Evolutionary conservation across 2,113 vertebrate species (phyloP).

Genomic region (Apistogramma diplotaenia): DNA sequence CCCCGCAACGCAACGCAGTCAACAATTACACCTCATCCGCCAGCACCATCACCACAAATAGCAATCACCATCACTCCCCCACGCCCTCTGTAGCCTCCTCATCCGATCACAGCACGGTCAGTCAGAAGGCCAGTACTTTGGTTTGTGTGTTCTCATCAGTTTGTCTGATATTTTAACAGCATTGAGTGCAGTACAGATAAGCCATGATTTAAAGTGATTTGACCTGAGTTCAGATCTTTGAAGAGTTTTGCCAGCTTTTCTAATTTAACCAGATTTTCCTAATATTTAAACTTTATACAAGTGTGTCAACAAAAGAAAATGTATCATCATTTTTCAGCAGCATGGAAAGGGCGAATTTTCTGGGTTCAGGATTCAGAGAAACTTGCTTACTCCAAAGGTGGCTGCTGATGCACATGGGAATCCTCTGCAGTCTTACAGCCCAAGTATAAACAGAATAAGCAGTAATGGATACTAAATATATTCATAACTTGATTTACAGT

Average conservation of each 20-base stretch:
- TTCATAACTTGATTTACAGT: background rate
- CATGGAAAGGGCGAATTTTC: background rate
- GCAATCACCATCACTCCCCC: constrained; percentile 56
- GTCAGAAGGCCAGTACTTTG: constrained; percentile 10
- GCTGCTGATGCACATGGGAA: background rate
- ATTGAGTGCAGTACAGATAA: background rate
- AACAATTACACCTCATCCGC: constrained; percentile 17
- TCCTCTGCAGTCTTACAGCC: background rate
- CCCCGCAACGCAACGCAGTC: constrained; percentile 7
- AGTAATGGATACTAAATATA: background rate
- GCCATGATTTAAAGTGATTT: background rate
- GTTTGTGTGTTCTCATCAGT: background rate
- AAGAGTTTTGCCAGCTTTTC: background rate
- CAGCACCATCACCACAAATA: constrained; percentile 5
- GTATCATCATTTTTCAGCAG: too few relatives aligned
- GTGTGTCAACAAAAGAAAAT: background rate
- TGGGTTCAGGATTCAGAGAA: background rate
- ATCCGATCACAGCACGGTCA: constrained; percentile 65
- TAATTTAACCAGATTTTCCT: background rate
- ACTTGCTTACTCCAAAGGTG: background rate
- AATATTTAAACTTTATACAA: too few relatives aligned
- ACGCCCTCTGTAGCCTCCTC: constrained; percentile 60
- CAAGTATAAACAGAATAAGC: background rate
- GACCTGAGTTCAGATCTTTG: background rate
- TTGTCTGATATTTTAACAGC: background rate